A percentile compares a stretch with the other conserved stretches of the same genome.
Conservation (phyloP, 1,140 invertebrate species). For the Ceratina japonica region DNA sequence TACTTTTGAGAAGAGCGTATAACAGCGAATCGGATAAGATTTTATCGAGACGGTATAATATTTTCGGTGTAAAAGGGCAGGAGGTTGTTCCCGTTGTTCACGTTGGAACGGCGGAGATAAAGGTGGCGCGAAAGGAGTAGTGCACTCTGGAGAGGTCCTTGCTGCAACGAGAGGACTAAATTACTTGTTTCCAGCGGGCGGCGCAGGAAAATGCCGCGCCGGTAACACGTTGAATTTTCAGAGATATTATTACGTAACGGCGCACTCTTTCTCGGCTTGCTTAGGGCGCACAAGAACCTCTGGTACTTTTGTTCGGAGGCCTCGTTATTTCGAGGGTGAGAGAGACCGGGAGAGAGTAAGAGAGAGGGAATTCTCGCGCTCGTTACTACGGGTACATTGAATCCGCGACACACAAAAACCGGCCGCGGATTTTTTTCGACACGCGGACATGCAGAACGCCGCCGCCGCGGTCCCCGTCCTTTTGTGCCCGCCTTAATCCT, state of each 20-base stretch:
- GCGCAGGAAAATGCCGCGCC: not conserved
- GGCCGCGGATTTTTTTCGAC: not conserved
- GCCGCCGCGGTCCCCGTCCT: not conserved
- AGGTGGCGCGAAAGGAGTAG: conserved; percentile 17
- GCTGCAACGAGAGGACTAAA: conserved; percentile 41
- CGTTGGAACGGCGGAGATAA: conserved; percentile 4
- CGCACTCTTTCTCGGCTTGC: conserved; percentile 23
- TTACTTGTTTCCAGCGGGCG: conserved; percentile 44
- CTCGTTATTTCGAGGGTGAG: conserved; percentile 47
- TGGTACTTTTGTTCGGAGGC: conserved; percentile 38
- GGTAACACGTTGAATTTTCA: conserved; percentile 48
- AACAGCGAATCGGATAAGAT: not conserved
- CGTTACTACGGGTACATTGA: conserved; percentile 33
- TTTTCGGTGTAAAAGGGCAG: no score
- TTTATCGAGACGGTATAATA: not conserved
- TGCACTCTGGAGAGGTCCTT: conserved; percentile 47
- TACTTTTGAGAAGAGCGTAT: not conserved
- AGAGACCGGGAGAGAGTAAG: not conserved
- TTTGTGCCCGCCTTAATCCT: conserved; percentile 1
- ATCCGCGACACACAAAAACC: conserved; percentile 17
- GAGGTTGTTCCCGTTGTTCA: no score
- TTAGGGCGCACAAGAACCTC: conserved; percentile 32
- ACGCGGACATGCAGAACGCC: not conserved
- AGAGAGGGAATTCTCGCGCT: conserved; percentile 8
- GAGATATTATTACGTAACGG: conserved; percentile 56